Conservation (phyloP, 2,888 invertebrate species). For the Drosophila anceps region DNA sequence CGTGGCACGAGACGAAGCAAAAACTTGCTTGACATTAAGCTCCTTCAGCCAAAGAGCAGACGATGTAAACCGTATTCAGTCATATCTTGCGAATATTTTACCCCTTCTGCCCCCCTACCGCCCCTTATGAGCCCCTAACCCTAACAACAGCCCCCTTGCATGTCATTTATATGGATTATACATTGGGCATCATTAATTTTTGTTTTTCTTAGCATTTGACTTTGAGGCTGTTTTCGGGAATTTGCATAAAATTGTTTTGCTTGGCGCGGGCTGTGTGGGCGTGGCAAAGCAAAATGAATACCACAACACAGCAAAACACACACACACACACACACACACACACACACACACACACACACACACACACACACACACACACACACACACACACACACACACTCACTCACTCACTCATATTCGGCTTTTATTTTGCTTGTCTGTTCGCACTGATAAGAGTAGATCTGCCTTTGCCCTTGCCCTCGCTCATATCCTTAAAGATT, state of each 20-base stretch:
- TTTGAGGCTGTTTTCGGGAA: conserved; percentile 56
- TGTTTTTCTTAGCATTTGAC: conserved; percentile 69
- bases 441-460: conserved; percentile 63
- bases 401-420: neutral
- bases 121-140: neutral
- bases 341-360: conserved; percentile 3
- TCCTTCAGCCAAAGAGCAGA: conserved; percentile 21
- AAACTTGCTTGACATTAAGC: conserved; percentile 58
- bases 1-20: conserved; percentile 30
- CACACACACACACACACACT: neutral
- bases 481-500: conserved; percentile 24
- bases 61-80: conserved; percentile 27
- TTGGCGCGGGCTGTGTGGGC: conserved; percentile 22
- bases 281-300: conserved; percentile 62
- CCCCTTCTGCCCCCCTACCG: conserved; percentile 17
- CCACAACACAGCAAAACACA: conserved; percentile 28
- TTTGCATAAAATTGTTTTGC: conserved; percentile 75
- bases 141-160: conserved; percentile 22
- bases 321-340: too few relatives aligned
- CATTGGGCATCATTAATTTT: conserved; percentile 76
- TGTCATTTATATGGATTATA: conserved; percentile 78
- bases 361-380: conserved; percentile 12
- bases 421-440: conserved; percentile 42
- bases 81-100: conserved; percentile 27
- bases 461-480: neutral